Percentiles rank a stretch among this genome's conserved stretches.
These are phyloP conservation scores for Sminthurinus aureus DNA, from an alignment of 2,888 invertebrate species.

Conservation along the genomic window DNA sequence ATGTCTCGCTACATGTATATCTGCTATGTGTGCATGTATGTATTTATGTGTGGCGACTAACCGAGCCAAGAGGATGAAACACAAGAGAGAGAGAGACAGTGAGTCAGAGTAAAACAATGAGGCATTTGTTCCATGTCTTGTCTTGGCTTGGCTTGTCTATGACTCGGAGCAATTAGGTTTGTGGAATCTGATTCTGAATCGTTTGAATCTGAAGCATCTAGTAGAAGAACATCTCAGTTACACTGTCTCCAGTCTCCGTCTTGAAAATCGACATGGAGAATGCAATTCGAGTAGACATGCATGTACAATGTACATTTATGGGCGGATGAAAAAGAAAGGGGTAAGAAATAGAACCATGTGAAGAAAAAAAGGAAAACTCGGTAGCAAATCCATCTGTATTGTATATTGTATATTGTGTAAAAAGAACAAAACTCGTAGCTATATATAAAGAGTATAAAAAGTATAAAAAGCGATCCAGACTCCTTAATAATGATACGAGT, in stretches of 20 bases:
- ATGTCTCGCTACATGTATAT: background rate
- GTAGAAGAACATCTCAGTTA: constrained; percentile 2
- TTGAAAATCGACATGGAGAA: too few relatives aligned
- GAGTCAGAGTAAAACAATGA: constrained; percentile 33
- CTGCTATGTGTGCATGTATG: background rate
- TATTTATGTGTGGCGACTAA: constrained; percentile 1
- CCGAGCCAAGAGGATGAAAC: background rate
- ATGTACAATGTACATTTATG: too few relatives aligned
- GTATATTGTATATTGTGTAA: too few relatives aligned
- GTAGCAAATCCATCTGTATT: constrained; percentile 1
- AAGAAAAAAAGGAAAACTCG: background rate
- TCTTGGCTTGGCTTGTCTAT: background rate
- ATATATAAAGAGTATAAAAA: constrained; percentile 27
- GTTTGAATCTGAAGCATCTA: too few relatives aligned
- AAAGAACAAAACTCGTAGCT: background rate
- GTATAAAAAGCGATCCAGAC: constrained; percentile 32
- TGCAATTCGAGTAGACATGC: too few relatives aligned
- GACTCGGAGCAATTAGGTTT: constrained; percentile 37
- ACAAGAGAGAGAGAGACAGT: background rate
- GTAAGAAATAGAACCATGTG: constrained; percentile 4
- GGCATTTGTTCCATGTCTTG: constrained; percentile 38
- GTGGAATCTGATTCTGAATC: constrained; percentile 29
- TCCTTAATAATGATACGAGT: constrained; percentile 35
- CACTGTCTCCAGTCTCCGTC: background rate
- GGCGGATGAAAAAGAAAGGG: background rate